Base-by-base conservation (phyloP, 2,888 invertebrate species). In the Brachyopa scutellaris region DNA sequence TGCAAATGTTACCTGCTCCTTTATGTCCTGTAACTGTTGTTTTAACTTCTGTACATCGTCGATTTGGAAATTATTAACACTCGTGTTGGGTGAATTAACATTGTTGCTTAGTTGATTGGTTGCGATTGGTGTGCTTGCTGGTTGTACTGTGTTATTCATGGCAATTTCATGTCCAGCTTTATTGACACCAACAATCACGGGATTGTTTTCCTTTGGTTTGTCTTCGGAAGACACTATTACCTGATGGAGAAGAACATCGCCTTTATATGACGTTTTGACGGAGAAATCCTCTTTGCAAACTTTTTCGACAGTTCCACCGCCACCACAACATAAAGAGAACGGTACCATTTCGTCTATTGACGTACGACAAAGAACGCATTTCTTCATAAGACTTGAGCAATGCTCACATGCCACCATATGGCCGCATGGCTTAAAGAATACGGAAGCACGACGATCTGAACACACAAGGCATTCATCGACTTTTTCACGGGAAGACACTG, bases 391-490 rank as follows among this genome's bases (percentile, higher is more conserved):
- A 84, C 95, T 94, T 80, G 97, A 96, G 91, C 98, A 99, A 86
- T 94, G 93, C 85, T 95, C 95, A 73, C 90, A 91, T 17, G 90
- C 90, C 11, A 91, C 91, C 94, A 98, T 97, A 91, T 99, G 98
- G 59, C 96, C 96, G 91, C 99, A 99, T 21, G 98, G 98, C 85
- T 96, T 95, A 92, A 98, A 98, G 89, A 98, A 93, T 66, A 97
- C 95, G 15, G 96, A 94, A 19, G 98, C 96, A 87, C 97, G 95
- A 90, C 96, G 96, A 91, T 97, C 97, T 13, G 97, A 97, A 91
- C 99, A 99, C 36, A 99, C 98, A 85, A 98, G 93, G 91, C 99
- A 99, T 91, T 98, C 98, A 90, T 97, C 97, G 89, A 98, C 97
- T 93, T 96, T 96, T 85, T 94, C 94, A 84, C 97, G 93, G 0